Percentiles rank a stretch among this genome's conserved stretches.
Conservation (phyloP, 2,888 invertebrate genomes). For the Rhagophthalmus giganteus region DNA sequence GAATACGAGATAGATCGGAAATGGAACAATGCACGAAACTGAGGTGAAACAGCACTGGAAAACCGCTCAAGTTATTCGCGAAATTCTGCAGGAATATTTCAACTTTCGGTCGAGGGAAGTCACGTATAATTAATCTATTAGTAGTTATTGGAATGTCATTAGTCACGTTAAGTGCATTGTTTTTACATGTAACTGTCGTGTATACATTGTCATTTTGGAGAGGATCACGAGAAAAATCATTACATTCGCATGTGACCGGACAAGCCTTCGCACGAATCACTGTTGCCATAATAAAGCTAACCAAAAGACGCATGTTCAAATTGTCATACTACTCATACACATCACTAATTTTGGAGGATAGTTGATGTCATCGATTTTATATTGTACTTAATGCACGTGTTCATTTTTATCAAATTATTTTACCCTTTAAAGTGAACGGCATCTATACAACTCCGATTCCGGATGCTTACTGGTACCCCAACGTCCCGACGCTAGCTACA, state of each 20-base stretch:
- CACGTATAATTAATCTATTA: constrained; percentile 31
- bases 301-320: constrained; percentile 48
- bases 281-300: constrained; percentile 45
- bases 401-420: constrained; percentile 3
- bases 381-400: constrained; percentile 14
- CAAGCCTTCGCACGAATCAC: constrained; percentile 42
- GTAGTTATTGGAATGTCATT: constrained; percentile 23
- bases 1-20: constrained; percentile 28
- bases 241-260: constrained; percentile 48
- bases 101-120: constrained; percentile 35
- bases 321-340: constrained; percentile 11
- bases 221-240: constrained; percentile 37
- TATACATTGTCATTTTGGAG: constrained; percentile 17
- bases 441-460: constrained; percentile 18
- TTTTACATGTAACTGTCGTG: constrained; percentile 16
- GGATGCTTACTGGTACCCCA: constrained; percentile 24
- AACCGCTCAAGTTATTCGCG: constrained; percentile 33
- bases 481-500: constrained; percentile 15
- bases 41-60: constrained; percentile 31
- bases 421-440: constrained; percentile 1
- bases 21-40: constrained; percentile 25
- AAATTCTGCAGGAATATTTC: constrained; percentile 38
- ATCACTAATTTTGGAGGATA: constrained; percentile 13
- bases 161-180: constrained; percentile 30
- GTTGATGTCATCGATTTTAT: not conserved